Base-by-base conservation (phyloP, 2,888 invertebrate genomes). In the Pollenia amentaria region DNA sequence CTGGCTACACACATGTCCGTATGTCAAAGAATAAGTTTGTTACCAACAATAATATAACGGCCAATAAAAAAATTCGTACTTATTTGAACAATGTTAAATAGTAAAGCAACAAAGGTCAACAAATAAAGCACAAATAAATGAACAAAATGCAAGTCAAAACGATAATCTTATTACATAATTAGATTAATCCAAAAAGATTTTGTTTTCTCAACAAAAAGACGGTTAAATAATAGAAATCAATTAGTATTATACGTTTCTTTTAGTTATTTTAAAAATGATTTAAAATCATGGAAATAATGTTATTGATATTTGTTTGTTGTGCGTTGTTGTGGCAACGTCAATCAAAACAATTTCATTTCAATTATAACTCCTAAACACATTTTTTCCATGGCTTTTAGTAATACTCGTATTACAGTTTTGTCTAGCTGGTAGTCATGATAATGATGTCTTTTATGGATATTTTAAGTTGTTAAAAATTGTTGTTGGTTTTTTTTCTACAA, bases 31-130 rank as follows among this genome's bases (percentile, higher is more conserved):
- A 29, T 29, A n/a, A n/a, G 29, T 29, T 3, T 29, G 29, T 29
- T 29, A 29, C 1, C 3, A 62, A 64, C 51, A 75, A 48, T 38
- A 51, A 51, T n/a, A 72, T 75, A 75, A 81, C 75, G 81, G 73
- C 57, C 48, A 73, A 81, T 81, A 75, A 75, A 73, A 73, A 72
- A 57, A 21, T 44, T 38, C 2, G 8, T 29, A 46, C n/a, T 51
- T 18, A 14, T 21, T 16, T 57, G 4, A 57, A 46, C 44, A 51
- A 2, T 67, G 46, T 48, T 81, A 67, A 81, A 75, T 67, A 48
- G 73, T 29, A 29, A 29, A 81, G 67, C 80, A 75, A 67, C 67
- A 80, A 81, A 73, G 81, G 81, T 75, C 81, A 67, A 40, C 67
- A 72, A 72, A 53, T 38, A 64, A 62, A 18, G 44, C 38, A 40